Evolutionary conservation across 2,113 vertebrate genomes (phyloP).

Genomic region (Gobius niger): DNA sequence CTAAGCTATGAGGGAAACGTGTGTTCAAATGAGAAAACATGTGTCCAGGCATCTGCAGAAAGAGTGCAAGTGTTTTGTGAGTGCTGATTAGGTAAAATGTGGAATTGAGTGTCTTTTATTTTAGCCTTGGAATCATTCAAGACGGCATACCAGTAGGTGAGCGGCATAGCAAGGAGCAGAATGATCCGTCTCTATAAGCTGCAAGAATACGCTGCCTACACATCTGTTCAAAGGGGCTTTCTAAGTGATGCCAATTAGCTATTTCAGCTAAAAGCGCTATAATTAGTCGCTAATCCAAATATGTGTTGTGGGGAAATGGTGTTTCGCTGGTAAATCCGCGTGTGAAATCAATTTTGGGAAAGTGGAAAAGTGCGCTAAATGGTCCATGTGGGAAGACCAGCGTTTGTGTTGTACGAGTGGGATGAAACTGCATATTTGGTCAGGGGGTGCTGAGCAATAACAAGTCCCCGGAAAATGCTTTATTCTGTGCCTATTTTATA

Average conservation of each 20-base stretch:
- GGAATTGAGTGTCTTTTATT: too few relatives aligned
- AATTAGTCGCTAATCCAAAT: not conserved
- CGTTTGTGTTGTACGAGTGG: not conserved
- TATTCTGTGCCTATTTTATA: too few relatives aligned
- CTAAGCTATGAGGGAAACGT: too few relatives aligned
- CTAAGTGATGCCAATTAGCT: slow-evolving; percentile 49
- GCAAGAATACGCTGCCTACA: slow-evolving; percentile 42
- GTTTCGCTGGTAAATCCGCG: not conserved
- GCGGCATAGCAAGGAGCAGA: too few relatives aligned
- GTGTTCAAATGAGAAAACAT: too few relatives aligned
- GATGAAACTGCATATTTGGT: not conserved
- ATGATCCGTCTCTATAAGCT: not conserved
- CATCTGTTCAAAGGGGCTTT: slow-evolving; percentile 47
- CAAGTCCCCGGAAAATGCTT: too few relatives aligned
- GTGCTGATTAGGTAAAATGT: too few relatives aligned
- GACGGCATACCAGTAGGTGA: too few relatives aligned
- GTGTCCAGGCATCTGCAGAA: too few relatives aligned
- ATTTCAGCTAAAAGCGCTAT: slow-evolving; percentile 48
- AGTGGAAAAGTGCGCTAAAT: not conserved
- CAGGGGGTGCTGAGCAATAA: too few relatives aligned
- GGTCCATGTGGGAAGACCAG: not conserved
- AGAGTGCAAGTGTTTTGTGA: too few relatives aligned
- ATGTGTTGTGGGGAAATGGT: not conserved
- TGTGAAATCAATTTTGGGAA: not conserved
- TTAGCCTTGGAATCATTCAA: too few relatives aligned